A percentile compares a stretch with the other conserved stretches of the same genome.
Conservation (phyloP, 2,113 vertebrate genomes). For the Corynorhinus townsendii region DNA sequence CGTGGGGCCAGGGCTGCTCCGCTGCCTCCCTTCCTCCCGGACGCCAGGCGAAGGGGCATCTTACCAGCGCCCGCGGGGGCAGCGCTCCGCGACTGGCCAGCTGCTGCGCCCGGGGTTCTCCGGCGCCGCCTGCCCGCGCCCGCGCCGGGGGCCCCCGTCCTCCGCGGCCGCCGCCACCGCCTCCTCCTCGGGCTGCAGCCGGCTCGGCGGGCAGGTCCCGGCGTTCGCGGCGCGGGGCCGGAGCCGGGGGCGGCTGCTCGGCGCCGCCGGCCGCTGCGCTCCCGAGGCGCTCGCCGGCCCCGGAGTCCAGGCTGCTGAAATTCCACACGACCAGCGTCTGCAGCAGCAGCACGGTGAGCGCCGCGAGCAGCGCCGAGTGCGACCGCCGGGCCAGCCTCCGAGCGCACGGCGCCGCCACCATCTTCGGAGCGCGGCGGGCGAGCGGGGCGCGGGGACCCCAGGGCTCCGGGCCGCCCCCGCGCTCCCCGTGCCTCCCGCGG, state of each 20-base stretch:
- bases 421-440: conserved; percentile 75
- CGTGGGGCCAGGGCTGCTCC: not conserved
- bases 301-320: conserved; percentile 93
- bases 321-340: conserved; percentile 95
- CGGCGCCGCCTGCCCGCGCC: conserved; percentile 74
- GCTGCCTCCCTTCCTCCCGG: not conserved
- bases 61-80: conserved; percentile 76
- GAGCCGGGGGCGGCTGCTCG: conserved; percentile 73
- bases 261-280: conserved; percentile 64
- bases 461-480: conserved; percentile 54
- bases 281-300: conserved; percentile 83
- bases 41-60: conserved; percentile 38
- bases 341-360: conserved; percentile 91
- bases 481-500: conserved; percentile 8
- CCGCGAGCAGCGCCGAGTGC: conserved; percentile 89
- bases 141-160: conserved; percentile 65
- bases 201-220: conserved; percentile 79
- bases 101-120: conserved; percentile 77
- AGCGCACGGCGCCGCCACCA: conserved; percentile 88
- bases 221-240: conserved; percentile 69
- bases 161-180: conserved; percentile 44
- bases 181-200: conserved; percentile 73
- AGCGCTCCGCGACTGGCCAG: conserved; percentile 60
- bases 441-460: conserved; percentile 51
- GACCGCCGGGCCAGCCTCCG: conserved; percentile 92